Evolutionary conservation across 1,140 invertebrate genomes (phyloP), one percentile per base, ranked within the genome.

Genomic region (Vanessa tameamea): DNA sequence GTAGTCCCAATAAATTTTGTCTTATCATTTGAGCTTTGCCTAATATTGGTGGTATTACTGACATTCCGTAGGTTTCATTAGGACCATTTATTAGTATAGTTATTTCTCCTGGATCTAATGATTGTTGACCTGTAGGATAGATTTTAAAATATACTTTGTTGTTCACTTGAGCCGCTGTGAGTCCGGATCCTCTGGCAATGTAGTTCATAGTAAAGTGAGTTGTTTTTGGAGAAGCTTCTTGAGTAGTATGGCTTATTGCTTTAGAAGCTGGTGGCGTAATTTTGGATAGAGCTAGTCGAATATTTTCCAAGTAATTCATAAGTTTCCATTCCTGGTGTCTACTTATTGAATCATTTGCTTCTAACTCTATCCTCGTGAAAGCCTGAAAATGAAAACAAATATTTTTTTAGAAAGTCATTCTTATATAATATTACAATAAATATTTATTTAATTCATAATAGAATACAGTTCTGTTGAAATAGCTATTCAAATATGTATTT

Each of bases 131-230:
- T 15, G 92, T 92, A 13, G 93, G 92, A 72, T 93, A 94, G 67
- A 94, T 82, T 81, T 93, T 94, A 77, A 94, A 94, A 63, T 85
- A 84, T 57, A 89, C 81, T 86, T 93, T 93, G 69, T 91, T 89
- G 64, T 93, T 89, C 64, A 93, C 83, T 82, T 94, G 93, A 20
- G 93, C 93, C 47, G 93, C 92, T 50, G 92, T 85, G 20, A 95
- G 85, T 4, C 94, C 94, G 81, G 94, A 94, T 31, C 94, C 94
- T 81, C 92, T 90, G 14, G 93, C 94, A 1, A 94, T 85, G 74
- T 94, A 95, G 75, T 93, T 91, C 9, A 93, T 80, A n/a, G 91
- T 93, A 72, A 91, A 91, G 79, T 91, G 86, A 47, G 76, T 78
- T 47, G 79, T 79, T 69, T 89, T 85, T 26, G 84, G 75, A 14